Conservation (phyloP, 2,797 vertebrate species). For the Megalops cyprinoides region DNA sequence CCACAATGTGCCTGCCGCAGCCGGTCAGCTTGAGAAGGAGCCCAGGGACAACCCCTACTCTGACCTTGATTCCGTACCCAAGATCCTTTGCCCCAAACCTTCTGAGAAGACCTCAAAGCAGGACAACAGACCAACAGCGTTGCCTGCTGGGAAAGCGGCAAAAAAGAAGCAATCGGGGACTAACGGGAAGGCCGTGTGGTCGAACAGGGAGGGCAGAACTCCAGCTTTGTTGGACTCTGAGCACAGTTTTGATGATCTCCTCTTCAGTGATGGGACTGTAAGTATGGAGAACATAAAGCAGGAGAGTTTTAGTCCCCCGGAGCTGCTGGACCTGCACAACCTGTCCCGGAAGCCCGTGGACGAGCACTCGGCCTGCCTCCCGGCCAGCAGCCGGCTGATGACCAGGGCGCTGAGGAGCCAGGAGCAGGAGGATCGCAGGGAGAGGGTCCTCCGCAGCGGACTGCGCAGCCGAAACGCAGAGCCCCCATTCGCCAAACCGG, state of each 20-base stretch:
- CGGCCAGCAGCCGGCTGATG: conserved; percentile 71
- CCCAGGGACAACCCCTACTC: conserved; percentile 69
- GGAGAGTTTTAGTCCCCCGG: conserved; percentile 43
- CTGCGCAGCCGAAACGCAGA: conserved; percentile 47
- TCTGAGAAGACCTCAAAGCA: conserved; percentile 40
- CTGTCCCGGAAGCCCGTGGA: conserved; percentile 45
- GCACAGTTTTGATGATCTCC: not conserved
- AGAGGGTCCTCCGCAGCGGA: conserved; percentile 50
- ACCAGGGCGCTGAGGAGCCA: conserved; percentile 68
- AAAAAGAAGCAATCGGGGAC: conserved; percentile 23
- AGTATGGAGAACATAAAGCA: conserved; percentile 39
- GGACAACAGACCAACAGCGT: conserved; percentile 1
- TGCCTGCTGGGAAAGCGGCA: conserved; percentile 15
- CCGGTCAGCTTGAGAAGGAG: conserved; percentile 58
- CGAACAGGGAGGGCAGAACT: not conserved
- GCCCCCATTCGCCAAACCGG: conserved; percentile 26
- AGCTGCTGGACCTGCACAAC: conserved; percentile 25
- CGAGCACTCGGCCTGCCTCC: conserved; percentile 64
- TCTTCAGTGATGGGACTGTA: conserved; percentile 38
- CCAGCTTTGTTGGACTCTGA: conserved; percentile 17
- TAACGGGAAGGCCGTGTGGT: not conserved
- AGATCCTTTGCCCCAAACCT: conserved; percentile 72
- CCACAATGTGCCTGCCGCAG: conserved; percentile 45
- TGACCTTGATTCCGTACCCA: conserved; percentile 72
- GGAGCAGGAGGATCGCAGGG: conserved; percentile 61